Percentiles rank a stretch among this genome's conserved stretches.
These are phyloP conservation scores for Drosophila jambulina DNA, from an alignment of 1,140 invertebrate species.

Conservation along the genomic window DNA sequence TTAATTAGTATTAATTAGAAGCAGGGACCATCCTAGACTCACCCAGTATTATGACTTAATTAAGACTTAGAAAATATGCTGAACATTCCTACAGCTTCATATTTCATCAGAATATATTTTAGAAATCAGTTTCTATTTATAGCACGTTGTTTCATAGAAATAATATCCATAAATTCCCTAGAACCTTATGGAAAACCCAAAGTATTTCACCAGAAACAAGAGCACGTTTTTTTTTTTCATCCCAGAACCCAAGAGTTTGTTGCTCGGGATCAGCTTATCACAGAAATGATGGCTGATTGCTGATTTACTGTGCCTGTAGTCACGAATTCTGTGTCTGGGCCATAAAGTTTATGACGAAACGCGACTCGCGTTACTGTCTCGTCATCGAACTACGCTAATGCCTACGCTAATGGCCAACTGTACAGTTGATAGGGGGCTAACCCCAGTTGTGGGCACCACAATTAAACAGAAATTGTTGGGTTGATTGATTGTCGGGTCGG, in stretches of 20 bases:
- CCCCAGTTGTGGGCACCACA: slow-evolving; percentile 24
- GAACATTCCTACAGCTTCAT: not conserved
- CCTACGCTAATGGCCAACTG: slow-evolving; percentile 42
- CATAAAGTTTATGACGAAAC: slow-evolving; percentile 51
- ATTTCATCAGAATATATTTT: slow-evolving; percentile 5
- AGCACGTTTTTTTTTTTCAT: not conserved
- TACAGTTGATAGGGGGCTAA: slow-evolving; percentile 40
- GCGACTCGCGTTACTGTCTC: slow-evolving; percentile 33
- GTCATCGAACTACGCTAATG: slow-evolving; percentile 55
- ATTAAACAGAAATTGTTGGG: slow-evolving; percentile 29
- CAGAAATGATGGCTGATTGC: not conserved
- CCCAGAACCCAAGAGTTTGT: slow-evolving; percentile 2
- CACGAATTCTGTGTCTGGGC: slow-evolving; percentile 39
- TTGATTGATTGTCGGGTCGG: slow-evolving; percentile 18
- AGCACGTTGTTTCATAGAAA: not conserved
- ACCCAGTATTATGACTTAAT: not conserved
- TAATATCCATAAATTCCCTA: not conserved
- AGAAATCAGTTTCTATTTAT: not conserved
- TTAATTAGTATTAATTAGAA: slow-evolving; percentile 16
- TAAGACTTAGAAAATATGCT: not conserved
- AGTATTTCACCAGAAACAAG: slow-evolving; percentile 8
- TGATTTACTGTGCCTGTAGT: slow-evolving; percentile 11
- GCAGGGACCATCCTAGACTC: not conserved
- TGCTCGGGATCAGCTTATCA: slow-evolving; percentile 13
- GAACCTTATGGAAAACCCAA: slow-evolving; percentile 1